These are phyloP conservation scores for Clarias batrachus DNA, from an alignment of 2,113 vertebrate genomes.

Conservation along the genomic window DNA sequence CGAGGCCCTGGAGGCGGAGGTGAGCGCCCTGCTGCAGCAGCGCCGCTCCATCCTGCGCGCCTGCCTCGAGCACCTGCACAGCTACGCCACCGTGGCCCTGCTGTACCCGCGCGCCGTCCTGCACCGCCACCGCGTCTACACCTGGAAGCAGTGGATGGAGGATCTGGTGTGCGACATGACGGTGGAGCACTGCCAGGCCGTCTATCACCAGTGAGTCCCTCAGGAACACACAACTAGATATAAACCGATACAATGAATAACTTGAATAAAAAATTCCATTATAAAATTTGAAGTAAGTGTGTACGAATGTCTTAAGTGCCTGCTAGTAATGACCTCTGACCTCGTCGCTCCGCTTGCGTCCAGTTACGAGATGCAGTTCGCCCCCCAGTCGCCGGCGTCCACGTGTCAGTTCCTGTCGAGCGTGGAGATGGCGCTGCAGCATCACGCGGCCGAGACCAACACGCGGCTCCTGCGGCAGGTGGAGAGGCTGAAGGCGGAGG, in stretches of 20 bases:
- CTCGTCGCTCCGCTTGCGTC: no score
- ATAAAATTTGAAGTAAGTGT: not conserved
- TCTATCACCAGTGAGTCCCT: conserved; percentile 85
- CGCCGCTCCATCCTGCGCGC: conserved; percentile 83
- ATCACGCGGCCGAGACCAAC: conserved; percentile 87
- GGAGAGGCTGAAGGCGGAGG: conserved; percentile 91
- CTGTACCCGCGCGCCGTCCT: conserved; percentile 90
- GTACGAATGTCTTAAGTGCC: not conserved
- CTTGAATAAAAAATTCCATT: no score
- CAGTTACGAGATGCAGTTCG: conserved; percentile 91
- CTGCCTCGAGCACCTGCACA: conserved; percentile 94
- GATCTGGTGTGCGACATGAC: conserved; percentile 90
- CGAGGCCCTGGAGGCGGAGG: conserved; percentile 89
- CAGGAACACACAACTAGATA: no score
- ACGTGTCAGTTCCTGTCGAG: conserved; percentile 85
- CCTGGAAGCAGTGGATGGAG: conserved; percentile 97
- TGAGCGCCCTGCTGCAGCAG: conserved; percentile 88
- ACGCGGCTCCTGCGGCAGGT: conserved; percentile 83
- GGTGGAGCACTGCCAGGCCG: conserved; percentile 84
- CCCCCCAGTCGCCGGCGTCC: conserved; percentile 81
- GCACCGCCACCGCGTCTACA: conserved; percentile 85
- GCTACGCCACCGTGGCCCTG: conserved; percentile 94
- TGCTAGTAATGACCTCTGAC: not conserved
- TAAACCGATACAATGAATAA: no score
- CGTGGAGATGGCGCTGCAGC: conserved; percentile 88